A percentile compares a stretch with the other conserved stretches of the same genome.
These are phyloP conservation scores for Aphaenogaster floridana DNA, from an alignment of 1,140 invertebrate species.

Conservation along the genomic window DNA sequence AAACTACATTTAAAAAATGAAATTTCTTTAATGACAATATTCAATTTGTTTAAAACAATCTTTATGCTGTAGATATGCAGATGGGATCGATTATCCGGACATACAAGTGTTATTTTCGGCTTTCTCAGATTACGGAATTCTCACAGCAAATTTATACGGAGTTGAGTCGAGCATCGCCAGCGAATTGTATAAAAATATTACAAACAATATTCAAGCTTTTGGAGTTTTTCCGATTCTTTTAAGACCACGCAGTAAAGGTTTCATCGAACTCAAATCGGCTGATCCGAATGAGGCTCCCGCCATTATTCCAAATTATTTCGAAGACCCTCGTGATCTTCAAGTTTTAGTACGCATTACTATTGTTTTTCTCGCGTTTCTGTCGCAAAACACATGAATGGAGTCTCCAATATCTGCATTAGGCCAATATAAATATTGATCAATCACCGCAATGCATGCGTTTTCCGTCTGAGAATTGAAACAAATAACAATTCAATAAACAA, in stretches of 20 bases:
- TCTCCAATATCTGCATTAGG: too few species aligned
- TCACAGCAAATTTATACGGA: constrained; percentile 90
- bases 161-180: constrained; percentile 90
- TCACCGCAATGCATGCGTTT: background rate
- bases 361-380: background rate
- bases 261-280: constrained; percentile 89
- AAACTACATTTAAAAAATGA: background rate
- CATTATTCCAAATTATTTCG: constrained; percentile 94
- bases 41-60: background rate
- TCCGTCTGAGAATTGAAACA: background rate
- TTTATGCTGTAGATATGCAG: constrained; percentile 87
- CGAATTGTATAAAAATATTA: constrained; percentile 88
- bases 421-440: too few species aligned
- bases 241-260: constrained; percentile 91
- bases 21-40: background rate
- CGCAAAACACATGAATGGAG: background rate
- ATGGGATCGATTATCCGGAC: constrained; percentile 88
- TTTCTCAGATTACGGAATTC: constrained; percentile 92
- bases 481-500: background rate
- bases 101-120: constrained; percentile 92
- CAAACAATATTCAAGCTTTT: constrained; percentile 88
- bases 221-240: constrained; percentile 90
- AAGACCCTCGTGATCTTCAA: constrained; percentile 90
- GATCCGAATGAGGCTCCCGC: constrained; percentile 91
- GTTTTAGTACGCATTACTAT: constrained; percentile 87